Conservation (phyloP, 1,140 invertebrate genomes). For the Diprion similis region DNA sequence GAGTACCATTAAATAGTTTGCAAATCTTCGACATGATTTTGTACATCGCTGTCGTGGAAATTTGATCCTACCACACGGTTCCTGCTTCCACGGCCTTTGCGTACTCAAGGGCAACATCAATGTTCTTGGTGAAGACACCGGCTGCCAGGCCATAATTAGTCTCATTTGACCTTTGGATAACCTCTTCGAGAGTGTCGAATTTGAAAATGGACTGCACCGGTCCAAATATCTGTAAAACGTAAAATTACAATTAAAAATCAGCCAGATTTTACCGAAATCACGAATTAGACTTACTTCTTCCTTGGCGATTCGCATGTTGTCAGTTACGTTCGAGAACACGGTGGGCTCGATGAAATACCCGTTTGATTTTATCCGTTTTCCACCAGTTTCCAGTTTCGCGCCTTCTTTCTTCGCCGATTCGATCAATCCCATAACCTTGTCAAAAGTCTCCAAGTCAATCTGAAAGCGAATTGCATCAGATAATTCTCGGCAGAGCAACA, state of each 20-base stretch:
- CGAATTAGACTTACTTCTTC: slow-evolving; percentile 68
- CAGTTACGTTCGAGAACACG: slow-evolving; percentile 80
- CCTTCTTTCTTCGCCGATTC: slow-evolving; percentile 76
- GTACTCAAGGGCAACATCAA: slow-evolving; percentile 79
- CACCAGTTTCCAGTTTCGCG: slow-evolving; percentile 74
- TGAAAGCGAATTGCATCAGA: slow-evolving; percentile 43
- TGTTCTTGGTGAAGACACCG: slow-evolving; percentile 84
- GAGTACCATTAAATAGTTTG: slow-evolving; percentile 17
- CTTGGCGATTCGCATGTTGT: slow-evolving; percentile 81
- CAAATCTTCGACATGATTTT: slow-evolving; percentile 25
- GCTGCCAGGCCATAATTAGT: slow-evolving; percentile 88
- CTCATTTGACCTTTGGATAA: slow-evolving; percentile 85
- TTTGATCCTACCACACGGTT: slow-evolving; percentile 68
- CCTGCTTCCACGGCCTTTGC: slow-evolving; percentile 76
- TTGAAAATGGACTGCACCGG: slow-evolving; percentile 74
- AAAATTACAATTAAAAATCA: slow-evolving; percentile 35
- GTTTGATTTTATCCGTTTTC: slow-evolving; percentile 66
- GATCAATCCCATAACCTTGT: slow-evolving; percentile 74
- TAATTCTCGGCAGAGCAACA: not conserved
- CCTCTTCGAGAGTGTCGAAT: slow-evolving; percentile 87
- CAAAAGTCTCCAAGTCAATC: slow-evolving; percentile 74
- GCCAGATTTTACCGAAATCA: not conserved
- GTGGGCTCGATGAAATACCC: slow-evolving; percentile 85
- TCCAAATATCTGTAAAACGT: slow-evolving; percentile 71
- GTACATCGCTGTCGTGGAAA: slow-evolving; percentile 3